These are phyloP conservation scores for Cavia aperea DNA, from an alignment of 2,113 vertebrate genomes.

Conservation along the genomic window DNA sequence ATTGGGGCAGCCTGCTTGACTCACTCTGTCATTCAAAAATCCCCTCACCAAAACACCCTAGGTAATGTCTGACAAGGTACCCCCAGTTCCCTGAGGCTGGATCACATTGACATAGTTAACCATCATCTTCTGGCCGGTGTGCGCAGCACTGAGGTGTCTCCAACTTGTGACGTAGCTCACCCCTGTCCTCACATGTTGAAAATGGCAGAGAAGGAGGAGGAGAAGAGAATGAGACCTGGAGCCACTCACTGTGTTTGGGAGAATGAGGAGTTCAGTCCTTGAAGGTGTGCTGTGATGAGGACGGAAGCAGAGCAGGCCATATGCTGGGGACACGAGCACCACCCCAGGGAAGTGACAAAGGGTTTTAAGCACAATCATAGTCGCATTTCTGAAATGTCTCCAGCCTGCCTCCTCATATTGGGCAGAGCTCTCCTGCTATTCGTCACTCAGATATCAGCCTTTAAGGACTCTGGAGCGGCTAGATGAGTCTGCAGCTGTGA, in stretches of 20 bases:
- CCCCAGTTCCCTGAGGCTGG: neutral
- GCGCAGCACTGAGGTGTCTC: neutral
- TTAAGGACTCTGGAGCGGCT: conserved; percentile 23
- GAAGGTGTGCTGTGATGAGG: too few relatives aligned
- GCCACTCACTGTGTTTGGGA: neutral
- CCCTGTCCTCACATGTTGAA: neutral
- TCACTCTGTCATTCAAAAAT: neutral
- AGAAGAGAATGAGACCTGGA: neutral
- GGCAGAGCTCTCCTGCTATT: neutral
- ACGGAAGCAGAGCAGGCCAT: neutral
- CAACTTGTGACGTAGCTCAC: neutral
- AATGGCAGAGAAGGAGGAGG: neutral
- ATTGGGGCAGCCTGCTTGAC: neutral
- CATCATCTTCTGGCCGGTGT: neutral
- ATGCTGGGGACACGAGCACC: neutral
- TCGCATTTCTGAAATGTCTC: conserved; percentile 36
- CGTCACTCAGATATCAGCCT: conserved; percentile 36
- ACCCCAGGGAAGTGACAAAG: neutral
- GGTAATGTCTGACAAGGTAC: neutral
- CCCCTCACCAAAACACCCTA: neutral
- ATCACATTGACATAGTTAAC: neutral
- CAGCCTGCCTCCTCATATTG: neutral
- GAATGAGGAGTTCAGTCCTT: neutral
- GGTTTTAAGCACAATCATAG: neutral
- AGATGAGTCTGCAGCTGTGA: conserved; percentile 15